A percentile compares a stretch with the other conserved stretches of the same genome.
phyloP scores from a whole-genome alignment of 2,888 invertebrate species.

The Andricus quercusramuli region DNA sequence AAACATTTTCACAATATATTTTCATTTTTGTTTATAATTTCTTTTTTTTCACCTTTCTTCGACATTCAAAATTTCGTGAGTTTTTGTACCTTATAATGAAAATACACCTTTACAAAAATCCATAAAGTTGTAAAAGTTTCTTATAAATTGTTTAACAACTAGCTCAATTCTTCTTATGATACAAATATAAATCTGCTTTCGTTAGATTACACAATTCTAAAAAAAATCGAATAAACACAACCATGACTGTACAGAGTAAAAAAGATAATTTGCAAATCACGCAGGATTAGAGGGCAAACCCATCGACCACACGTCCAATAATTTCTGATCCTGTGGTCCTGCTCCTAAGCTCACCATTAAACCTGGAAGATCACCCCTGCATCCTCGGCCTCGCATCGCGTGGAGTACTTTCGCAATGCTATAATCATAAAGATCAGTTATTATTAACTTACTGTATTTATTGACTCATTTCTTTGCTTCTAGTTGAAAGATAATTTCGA shows the following conservation, averaged over 20 bases:
- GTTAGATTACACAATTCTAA: neutral
- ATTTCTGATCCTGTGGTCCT: conserved; percentile 73
- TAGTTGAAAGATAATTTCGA: no score
- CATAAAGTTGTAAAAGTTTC: neutral
- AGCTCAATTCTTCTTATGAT: neutral
- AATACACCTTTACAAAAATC: neutral
- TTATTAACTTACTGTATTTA: conserved; percentile 13
- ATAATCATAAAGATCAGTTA: conserved; percentile 49
- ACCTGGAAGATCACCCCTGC: conserved; percentile 69
- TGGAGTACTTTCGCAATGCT: conserved; percentile 76
- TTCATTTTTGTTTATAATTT: neutral
- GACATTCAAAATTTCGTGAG: neutral
- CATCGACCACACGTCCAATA: conserved; percentile 74
- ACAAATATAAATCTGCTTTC: neutral
- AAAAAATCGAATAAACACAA: conserved; percentile 21
- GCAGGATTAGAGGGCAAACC: conserved; percentile 39
- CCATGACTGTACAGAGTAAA: conserved; percentile 1
- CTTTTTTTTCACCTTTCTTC: neutral
- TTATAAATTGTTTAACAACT: neutral
- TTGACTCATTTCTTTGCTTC: neutral
- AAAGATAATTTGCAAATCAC: neutral
- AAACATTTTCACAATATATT: neutral
- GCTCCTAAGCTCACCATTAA: conserved; percentile 76
- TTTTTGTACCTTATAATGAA: neutral
- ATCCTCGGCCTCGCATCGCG: conserved; percentile 72